These are phyloP conservation scores for Lepeophtheirus salmonis DNA, from an alignment of 1,140 invertebrate genomes.

Conservation along the genomic window DNA sequence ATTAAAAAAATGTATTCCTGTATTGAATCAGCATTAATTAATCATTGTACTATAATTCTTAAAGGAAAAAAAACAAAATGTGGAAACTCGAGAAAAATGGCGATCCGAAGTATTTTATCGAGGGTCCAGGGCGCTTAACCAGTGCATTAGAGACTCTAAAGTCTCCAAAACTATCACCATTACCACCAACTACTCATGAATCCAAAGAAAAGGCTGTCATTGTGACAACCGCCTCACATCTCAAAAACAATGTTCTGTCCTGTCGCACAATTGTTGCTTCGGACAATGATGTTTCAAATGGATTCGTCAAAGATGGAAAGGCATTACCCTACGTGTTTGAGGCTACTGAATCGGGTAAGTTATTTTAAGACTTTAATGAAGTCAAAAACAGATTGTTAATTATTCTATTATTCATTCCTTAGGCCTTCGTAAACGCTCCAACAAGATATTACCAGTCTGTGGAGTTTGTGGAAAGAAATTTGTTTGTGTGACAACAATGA, in stretches of 20 bases:
- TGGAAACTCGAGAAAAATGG: background rate
- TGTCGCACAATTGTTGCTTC: conserved; percentile 11
- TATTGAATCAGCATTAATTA: too few relatives aligned
- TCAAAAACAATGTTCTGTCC: background rate
- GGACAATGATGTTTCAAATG: conserved; percentile 16
- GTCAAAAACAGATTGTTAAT: too few relatives aligned
- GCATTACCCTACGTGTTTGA: conserved; percentile 13
- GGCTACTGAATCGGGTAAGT: conserved; percentile 17
- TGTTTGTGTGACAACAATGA: conserved; percentile 19
- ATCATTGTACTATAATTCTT: too few relatives aligned
- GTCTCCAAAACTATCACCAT: background rate
- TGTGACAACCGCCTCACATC: background rate
- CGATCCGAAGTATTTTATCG: conserved; percentile 4
- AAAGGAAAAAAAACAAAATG: background rate
- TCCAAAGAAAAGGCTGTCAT: background rate
- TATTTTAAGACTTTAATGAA: too few relatives aligned
- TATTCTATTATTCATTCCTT: background rate
- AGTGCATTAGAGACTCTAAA: background rate
- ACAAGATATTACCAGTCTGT: conserved; percentile 16
- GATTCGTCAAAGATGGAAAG: conserved; percentile 14
- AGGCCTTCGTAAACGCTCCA: conserved; percentile 12
- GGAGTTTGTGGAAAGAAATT: conserved; percentile 17
- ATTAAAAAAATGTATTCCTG: too few relatives aligned
- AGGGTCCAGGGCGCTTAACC: conserved; percentile 2
- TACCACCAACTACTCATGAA: background rate